Conservation (phyloP, 2,113 vertebrate species). For the Prionailurus viverrinus region DNA sequence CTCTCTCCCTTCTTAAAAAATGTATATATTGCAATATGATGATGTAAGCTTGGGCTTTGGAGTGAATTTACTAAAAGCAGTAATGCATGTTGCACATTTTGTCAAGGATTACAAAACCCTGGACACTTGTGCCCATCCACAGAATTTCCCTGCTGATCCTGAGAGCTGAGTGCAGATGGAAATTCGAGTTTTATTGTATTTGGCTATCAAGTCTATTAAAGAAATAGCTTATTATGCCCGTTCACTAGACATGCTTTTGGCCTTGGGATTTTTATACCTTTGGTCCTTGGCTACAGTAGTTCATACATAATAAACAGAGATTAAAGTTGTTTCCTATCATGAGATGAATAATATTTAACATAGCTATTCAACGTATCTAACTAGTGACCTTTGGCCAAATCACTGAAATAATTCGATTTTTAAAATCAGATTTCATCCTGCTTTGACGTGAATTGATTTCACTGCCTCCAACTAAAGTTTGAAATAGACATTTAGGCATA, state of each 20-base stretch:
- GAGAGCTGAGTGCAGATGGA: constrained; percentile 32
- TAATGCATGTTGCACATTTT: constrained; percentile 31
- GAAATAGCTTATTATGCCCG: constrained; percentile 59
- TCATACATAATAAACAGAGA: constrained; percentile 83
- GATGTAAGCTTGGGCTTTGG: constrained; percentile 26
- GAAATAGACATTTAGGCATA: constrained; percentile 44
- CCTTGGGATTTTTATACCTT: constrained; percentile 78
- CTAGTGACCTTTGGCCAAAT: constrained; percentile 86
- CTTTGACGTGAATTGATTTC: constrained; percentile 73
- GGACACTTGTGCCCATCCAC: not conserved
- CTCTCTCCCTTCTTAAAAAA: not conserved
- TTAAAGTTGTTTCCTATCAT: constrained; percentile 81
- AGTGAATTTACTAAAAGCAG: constrained; percentile 31
- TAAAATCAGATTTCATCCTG: constrained; percentile 78
- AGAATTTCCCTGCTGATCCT: not conserved
- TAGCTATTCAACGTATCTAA: constrained; percentile 83
- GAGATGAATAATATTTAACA: constrained; percentile 86
- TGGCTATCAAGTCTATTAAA: constrained; percentile 66
- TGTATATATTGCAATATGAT: not conserved
- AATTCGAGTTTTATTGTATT: constrained; percentile 76
- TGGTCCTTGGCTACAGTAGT: constrained; percentile 72
- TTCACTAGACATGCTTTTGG: constrained; percentile 55
- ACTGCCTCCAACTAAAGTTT: constrained; percentile 71
- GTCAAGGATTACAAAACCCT: not conserved
- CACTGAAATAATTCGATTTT: constrained; percentile 83